Percentiles rank a stretch among this genome's conserved stretches.
phyloP scores from a whole-genome alignment of 2,797 vertebrate species.

The Gymnopithys bicolor region DNA sequence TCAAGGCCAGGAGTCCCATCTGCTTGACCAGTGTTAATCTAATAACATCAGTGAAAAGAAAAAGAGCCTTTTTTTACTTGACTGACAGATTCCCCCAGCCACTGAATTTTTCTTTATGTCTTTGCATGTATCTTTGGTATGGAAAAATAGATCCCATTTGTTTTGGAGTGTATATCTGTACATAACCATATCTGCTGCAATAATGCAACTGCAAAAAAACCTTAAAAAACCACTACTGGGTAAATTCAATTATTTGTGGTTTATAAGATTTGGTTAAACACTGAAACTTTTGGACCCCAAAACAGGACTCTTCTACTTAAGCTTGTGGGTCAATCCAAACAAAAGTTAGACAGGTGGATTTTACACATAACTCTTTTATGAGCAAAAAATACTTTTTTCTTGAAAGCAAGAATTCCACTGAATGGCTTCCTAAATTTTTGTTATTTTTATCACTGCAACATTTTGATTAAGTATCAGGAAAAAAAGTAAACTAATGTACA shows the following conservation, averaged over 20 bases:
- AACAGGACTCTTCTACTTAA: neutral
- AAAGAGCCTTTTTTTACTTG: constrained; percentile 31
- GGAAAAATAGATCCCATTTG: neutral
- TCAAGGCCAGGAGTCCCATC: constrained; percentile 98
- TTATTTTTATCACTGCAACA: neutral
- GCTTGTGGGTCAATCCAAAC: neutral
- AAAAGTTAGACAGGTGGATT: neutral
- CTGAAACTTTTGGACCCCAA: neutral
- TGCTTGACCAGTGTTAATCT: constrained; percentile 99
- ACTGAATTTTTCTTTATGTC: neutral
- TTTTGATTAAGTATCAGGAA: neutral
- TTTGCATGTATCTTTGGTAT: neutral
- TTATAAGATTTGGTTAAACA: neutral
- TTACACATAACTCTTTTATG: neutral
- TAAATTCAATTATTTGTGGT: neutral
- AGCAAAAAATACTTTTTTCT: neutral
- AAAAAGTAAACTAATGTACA: neutral
- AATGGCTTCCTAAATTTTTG: neutral
- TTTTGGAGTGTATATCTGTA: neutral
- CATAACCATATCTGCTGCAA: neutral
- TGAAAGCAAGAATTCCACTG: neutral
- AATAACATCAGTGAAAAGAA: constrained; percentile 53
- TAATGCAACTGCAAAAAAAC: neutral
- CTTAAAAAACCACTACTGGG: neutral
- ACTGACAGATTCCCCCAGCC: neutral